Evolutionary conservation across 2,797 vertebrate species (phyloP).

Genomic region (Melanotaenia parkinsoni): DNA sequence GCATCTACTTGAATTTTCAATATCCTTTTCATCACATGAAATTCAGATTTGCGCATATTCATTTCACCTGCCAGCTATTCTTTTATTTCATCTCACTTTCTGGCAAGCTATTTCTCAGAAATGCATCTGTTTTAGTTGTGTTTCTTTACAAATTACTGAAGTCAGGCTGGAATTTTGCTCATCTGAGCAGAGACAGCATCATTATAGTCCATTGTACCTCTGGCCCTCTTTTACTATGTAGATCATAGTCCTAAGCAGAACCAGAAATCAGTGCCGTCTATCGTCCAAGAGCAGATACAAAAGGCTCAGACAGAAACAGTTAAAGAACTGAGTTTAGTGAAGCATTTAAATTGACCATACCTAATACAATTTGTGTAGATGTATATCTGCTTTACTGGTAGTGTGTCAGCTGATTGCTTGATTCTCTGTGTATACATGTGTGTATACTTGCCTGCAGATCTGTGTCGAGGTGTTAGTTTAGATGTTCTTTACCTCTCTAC

Average conservation of each 20-base stretch:
- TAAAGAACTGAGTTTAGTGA: slow-evolving; percentile 27
- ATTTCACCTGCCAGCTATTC: slow-evolving; percentile 2
- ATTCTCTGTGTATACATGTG: slow-evolving; percentile 11
- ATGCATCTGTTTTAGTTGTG: not conserved
- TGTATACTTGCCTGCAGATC: slow-evolving; percentile 28
- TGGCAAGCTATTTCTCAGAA: not conserved
- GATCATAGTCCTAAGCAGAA: slow-evolving; percentile 51
- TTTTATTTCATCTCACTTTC: slow-evolving; percentile 1
- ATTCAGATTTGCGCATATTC: slow-evolving; percentile 25
- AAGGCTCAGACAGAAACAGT: slow-evolving; percentile 37
- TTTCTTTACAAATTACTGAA: slow-evolving; percentile 10
- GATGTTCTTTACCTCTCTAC: slow-evolving; percentile 47
- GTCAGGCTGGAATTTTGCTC: not conserved
- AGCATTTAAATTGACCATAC: slow-evolving; percentile 11
- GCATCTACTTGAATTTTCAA: slow-evolving; percentile 41
- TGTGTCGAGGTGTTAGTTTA: slow-evolving; percentile 59
- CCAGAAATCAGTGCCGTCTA: slow-evolving; percentile 60
- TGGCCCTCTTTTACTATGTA: slow-evolving; percentile 25
- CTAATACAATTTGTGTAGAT: slow-evolving; percentile 26
- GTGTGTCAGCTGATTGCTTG: slow-evolving; percentile 28
- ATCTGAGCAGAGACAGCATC: not conserved
- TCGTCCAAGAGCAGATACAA: slow-evolving; percentile 24
- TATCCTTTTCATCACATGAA: slow-evolving; percentile 38
- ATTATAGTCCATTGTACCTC: slow-evolving; percentile 7
- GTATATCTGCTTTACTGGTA: slow-evolving; percentile 19